Conservation (phyloP, 2,113 vertebrate species). For the Stercorarius parasiticus region DNA sequence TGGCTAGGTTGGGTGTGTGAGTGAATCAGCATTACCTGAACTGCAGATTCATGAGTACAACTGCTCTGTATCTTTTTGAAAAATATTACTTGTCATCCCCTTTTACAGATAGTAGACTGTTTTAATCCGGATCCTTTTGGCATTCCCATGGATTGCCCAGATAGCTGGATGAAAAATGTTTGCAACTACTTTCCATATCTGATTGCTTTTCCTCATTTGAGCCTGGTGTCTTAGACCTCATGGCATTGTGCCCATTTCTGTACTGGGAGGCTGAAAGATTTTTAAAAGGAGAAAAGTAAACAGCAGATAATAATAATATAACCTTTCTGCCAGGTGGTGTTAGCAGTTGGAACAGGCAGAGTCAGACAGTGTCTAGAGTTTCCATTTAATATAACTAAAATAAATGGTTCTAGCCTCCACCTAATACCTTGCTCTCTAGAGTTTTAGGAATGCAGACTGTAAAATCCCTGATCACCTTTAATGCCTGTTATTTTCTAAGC, state of each 20-base stretch:
- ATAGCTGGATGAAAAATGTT: conserved; percentile 10
- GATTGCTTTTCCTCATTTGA: background rate
- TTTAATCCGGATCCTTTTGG: background rate
- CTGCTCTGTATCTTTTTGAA: background rate
- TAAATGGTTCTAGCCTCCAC: conserved; percentile 29
- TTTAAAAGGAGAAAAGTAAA: conserved; percentile 29
- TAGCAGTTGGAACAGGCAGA: conserved; percentile 13
- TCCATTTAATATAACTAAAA: conserved; percentile 47
- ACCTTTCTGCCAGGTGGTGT: conserved; percentile 33
- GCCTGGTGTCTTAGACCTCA: background rate
- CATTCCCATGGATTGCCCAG: background rate
- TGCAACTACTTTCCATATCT: background rate
- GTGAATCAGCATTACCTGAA: background rate
- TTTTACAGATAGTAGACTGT: background rate
- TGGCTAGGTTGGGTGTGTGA: background rate
- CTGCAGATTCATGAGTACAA: background rate
- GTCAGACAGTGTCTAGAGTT: conserved; percentile 24
- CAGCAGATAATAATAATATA: conserved; percentile 16
- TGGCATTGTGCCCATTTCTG: conserved; percentile 16
- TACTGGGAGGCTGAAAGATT: background rate
- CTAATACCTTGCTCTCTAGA: conserved; percentile 28
- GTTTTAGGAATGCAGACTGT: conserved; percentile 49
- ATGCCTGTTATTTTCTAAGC: conserved; percentile 14
- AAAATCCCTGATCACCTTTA: conserved; percentile 35
- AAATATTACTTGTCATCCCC: background rate